These are phyloP conservation scores for Brachionus asplanchnoidis DNA, from an alignment of 1,140 invertebrate species.

Conservation along the genomic window DNA sequence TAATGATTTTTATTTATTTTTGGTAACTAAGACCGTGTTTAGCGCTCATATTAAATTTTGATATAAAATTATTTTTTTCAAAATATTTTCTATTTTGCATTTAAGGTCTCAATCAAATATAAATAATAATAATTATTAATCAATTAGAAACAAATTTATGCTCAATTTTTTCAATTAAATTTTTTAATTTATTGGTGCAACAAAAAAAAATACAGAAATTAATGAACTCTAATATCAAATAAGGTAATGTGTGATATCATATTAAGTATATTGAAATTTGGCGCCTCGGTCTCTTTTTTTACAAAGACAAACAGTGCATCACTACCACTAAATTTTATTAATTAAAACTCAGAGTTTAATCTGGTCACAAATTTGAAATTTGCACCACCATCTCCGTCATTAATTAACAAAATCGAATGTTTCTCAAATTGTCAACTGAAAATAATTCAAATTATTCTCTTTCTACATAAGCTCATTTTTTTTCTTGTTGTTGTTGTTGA, in stretches of 20 bases:
- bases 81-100: too few species aligned
- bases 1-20: too few species aligned
- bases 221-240: too few species aligned
- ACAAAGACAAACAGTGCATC: neutral
- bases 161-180: too few species aligned
- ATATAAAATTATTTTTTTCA: too few species aligned
- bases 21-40: too few species aligned
- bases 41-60: too few species aligned
- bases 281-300: neutral
- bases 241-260: neutral
- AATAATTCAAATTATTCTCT: neutral
- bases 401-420: slow-evolving; percentile 10
- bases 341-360: neutral
- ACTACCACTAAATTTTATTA: neutral
- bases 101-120: too few species aligned
- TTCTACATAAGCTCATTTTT: neutral
- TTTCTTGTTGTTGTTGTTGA: neutral
- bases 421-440: neutral
- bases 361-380: neutral
- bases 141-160: too few species aligned
- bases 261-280: neutral
- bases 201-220: too few species aligned
- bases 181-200: too few species aligned
- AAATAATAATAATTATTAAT: too few species aligned
- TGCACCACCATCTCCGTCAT: slow-evolving; percentile 22